These are phyloP conservation scores for Cyclophora albipunctata DNA, from an alignment of 2,888 invertebrate genomes.

Conservation along the genomic window DNA sequence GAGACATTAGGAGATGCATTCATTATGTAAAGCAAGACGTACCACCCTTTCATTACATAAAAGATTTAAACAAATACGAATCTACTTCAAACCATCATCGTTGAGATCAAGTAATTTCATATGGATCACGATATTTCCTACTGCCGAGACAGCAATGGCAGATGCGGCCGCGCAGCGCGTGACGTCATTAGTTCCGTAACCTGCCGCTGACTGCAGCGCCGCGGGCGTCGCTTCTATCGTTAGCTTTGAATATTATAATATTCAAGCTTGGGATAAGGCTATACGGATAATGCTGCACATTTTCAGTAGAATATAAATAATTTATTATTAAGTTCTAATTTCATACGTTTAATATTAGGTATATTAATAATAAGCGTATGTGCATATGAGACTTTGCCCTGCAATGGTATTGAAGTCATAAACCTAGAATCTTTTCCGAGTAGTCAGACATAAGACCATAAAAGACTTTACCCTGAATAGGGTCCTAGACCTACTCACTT, in stretches of 20 bases:
- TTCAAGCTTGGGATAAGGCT: constrained; percentile 1
- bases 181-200: constrained; percentile 44
- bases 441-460: too few species aligned
- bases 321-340: neutral
- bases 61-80: too few species aligned
- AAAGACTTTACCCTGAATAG: too few species aligned
- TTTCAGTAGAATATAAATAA: neutral
- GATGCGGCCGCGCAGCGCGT: constrained; percentile 30
- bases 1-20: too few species aligned
- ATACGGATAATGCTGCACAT: neutral
- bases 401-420: too few species aligned
- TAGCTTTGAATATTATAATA: constrained; percentile 9
- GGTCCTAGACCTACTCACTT: too few species aligned
- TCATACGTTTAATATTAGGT: too few species aligned
- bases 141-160: constrained; percentile 14
- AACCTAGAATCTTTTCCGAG: too few species aligned
- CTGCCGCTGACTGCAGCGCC: constrained; percentile 36
- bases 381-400: too few species aligned
- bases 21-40: too few species aligned
- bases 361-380: too few species aligned
- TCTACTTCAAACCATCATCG: neutral
- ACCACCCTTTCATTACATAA: too few species aligned
- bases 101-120: neutral
- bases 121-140: constrained; percentile 14
- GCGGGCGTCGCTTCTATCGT: constrained; percentile 19